Conservation (phyloP, 2,113 vertebrate genomes). For the Phalacrocorax pelagicus region DNA sequence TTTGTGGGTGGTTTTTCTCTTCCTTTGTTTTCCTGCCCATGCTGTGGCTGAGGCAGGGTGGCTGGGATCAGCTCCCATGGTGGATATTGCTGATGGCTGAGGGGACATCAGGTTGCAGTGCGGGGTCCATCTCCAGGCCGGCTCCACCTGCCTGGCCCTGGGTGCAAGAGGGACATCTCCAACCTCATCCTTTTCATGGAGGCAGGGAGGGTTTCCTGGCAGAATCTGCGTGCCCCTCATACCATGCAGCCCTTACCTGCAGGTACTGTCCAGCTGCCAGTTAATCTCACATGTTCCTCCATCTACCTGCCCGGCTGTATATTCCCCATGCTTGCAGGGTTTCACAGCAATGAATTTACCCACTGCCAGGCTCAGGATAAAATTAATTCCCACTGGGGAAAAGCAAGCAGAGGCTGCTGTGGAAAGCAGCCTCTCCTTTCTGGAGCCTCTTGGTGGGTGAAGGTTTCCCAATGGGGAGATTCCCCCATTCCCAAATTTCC, state of each 20-base stretch:
- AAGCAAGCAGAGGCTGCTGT: background rate
- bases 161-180: background rate
- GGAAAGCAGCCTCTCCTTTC: background rate
- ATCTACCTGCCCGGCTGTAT: background rate
- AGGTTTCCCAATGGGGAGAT: background rate
- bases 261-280: background rate
- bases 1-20: background rate
- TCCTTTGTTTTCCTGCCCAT: background rate
- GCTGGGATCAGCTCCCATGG: background rate
- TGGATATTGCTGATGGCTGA: background rate
- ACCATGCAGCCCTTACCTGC: background rate
- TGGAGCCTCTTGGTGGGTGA: background rate
- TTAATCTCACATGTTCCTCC: background rate
- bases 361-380: background rate
- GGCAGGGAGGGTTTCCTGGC: fast-evolving
- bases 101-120: background rate
- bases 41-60: background rate
- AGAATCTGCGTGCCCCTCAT: background rate
- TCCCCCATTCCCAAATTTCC: background rate
- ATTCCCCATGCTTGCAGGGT: background rate
- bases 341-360: background rate
- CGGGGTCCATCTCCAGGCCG: fast-evolving
- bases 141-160: background rate
- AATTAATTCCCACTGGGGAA: background rate
- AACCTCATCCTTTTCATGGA: background rate